Evolutionary conservation across 64 coral and sea anemone species (phyloP).

Genomic region (Actinia tenebrosa): DNA sequence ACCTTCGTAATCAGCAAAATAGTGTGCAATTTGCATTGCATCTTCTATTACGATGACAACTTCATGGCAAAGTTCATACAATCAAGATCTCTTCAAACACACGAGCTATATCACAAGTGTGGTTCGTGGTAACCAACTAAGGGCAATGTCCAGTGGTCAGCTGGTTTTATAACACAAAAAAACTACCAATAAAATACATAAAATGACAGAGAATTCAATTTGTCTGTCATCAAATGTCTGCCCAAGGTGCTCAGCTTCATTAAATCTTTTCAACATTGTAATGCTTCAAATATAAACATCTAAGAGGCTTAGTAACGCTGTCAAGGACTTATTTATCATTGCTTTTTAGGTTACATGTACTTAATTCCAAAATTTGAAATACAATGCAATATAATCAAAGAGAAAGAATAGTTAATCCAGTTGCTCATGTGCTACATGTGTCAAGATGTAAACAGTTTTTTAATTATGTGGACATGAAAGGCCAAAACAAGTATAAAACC

Average conservation of each 20-base stretch:
- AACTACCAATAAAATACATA: neutral
- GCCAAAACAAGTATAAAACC: neutral
- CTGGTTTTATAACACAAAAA: neutral
- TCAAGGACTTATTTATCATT: neutral
- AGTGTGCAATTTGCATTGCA: neutral
- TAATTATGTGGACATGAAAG: neutral
- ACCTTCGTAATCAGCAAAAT: neutral
- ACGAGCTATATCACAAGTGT: neutral
- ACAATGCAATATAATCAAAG: conserved; percentile 2
- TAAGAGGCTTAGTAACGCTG: neutral
- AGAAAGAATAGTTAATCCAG: conserved; percentile 8
- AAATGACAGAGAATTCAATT: conserved; percentile 4
- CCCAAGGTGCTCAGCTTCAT: conserved; percentile 3
- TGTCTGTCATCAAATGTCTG: neutral
- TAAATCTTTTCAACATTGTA: neutral
- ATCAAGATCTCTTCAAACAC: neutral
- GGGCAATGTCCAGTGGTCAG: neutral
- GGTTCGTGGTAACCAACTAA: neutral
- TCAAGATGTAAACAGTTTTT: conserved; percentile 10
- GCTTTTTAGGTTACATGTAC: neutral
- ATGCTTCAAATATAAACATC: neutral
- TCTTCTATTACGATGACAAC: neutral
- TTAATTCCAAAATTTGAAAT: neutral
- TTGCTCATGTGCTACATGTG: conserved; percentile 14
- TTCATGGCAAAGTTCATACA: neutral